Percentiles rank a stretch among this genome's conserved stretches.
phyloP scores from a whole-genome alignment of 2,797 vertebrate genomes.

The Chloroceryle inda region DNA sequence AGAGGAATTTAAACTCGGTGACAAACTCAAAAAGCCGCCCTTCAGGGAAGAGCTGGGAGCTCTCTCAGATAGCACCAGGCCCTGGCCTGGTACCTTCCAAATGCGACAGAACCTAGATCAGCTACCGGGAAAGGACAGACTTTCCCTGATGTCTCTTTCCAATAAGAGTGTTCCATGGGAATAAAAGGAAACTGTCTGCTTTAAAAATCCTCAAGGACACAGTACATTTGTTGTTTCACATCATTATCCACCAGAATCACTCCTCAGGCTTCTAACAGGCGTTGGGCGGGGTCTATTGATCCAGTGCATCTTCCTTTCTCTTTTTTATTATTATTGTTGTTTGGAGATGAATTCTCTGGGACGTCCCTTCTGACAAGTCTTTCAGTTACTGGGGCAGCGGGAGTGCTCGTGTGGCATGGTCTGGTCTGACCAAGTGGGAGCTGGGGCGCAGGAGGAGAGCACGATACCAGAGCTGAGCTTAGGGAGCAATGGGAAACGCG shows the following conservation, averaged over 20 bases:
- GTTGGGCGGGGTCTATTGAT: neutral
- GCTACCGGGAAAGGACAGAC: neutral
- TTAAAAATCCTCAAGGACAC: neutral
- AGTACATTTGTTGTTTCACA: neutral
- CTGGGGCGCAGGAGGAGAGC: neutral
- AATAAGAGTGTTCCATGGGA: neutral
- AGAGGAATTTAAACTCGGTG: neutral
- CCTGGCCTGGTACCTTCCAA: neutral
- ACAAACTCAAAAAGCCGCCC: neutral
- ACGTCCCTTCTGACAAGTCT: neutral
- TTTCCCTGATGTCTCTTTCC: neutral
- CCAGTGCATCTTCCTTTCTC: neutral
- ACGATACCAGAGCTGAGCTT: accelerated
- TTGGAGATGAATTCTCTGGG: conserved; percentile 3
- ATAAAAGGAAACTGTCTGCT: conserved; percentile 35
- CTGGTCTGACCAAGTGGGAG: neutral
- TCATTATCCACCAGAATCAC: neutral
- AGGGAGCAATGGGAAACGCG: accelerated
- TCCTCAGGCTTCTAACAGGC: neutral
- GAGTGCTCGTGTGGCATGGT: accelerated
- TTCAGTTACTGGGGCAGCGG: neutral
- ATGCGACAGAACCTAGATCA: neutral
- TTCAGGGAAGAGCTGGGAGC: neutral
- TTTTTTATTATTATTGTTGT: neutral
- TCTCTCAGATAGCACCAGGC: too few relatives aligned